A percentile compares a stretch with the other conserved stretches of the same genome.
Evolutionary conservation across 2,797 vertebrate genomes (phyloP).

Genomic region (Cottoperca gobio): DNA sequence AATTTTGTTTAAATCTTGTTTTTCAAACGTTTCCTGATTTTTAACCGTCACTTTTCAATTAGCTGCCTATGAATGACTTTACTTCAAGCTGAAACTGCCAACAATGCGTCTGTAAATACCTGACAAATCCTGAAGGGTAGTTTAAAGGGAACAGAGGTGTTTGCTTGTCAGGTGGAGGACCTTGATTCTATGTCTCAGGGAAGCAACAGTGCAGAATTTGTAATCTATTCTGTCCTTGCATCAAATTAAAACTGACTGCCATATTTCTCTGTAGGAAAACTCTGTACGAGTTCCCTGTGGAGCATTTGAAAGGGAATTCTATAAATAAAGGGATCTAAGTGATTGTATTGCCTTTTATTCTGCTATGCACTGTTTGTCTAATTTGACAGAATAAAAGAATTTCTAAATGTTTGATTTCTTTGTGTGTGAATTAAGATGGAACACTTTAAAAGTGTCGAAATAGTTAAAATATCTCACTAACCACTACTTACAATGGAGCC

Average conservation of each 20-base stretch:
- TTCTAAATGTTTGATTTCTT: neutral
- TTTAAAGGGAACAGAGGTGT: constrained; percentile 34
- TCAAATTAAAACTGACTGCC: constrained; percentile 23
- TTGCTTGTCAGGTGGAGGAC: constrained; percentile 2
- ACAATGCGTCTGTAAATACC: neutral
- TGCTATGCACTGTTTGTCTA: constrained; percentile 28
- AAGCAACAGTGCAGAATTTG: constrained; percentile 35
- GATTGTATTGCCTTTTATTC: constrained; percentile 13
- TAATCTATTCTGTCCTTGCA: constrained; percentile 4
- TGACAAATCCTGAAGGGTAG: neutral
- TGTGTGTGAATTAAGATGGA: neutral
- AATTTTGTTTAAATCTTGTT: neutral
- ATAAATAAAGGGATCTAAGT: constrained; percentile 31
- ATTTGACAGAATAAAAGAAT: constrained; percentile 41
- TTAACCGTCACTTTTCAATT: neutral
- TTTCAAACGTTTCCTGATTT: neutral
- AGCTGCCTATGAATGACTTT: neutral
- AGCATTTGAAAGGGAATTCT: constrained; percentile 39
- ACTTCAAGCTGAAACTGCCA: constrained; percentile 33
- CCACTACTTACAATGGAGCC: no score
- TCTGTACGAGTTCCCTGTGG: neutral
- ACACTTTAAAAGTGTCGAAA: no score
- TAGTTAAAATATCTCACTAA: no score
- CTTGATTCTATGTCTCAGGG: constrained; percentile 66
- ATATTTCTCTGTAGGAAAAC: neutral